phyloP scores from a whole-genome alignment of 2,797 vertebrate genomes.

The Sebastes reedi region DNA sequence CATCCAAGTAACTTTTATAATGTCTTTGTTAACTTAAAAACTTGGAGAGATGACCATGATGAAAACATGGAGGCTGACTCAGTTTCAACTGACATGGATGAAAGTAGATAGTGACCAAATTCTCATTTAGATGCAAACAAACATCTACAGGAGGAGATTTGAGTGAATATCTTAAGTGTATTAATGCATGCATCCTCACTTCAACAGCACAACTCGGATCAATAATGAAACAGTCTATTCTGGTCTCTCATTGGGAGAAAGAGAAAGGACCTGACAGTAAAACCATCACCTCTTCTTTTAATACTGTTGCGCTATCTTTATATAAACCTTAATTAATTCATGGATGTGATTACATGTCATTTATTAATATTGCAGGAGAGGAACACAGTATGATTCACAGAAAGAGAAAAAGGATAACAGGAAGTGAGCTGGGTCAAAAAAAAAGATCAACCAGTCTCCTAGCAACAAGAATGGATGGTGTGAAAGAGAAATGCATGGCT shows the following conservation, averaged over 20 bases:
- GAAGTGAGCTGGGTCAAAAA: conserved; percentile 48
- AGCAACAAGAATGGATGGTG: conserved; percentile 73
- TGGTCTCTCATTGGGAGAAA: neutral
- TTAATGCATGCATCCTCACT: neutral
- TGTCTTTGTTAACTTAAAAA: neutral
- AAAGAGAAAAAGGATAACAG: conserved; percentile 47
- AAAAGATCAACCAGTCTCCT: conserved; percentile 71
- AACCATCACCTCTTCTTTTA: neutral
- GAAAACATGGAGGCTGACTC: neutral
- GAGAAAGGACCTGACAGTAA: neutral
- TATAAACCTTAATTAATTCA: neutral
- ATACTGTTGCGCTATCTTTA: neutral
- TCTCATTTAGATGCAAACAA: neutral
- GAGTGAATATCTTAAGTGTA: neutral
- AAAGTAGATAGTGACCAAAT: neutral
- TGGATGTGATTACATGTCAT: neutral
- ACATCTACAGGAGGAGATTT: neutral
- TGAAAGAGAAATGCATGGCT: conserved; percentile 62
- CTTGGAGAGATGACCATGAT: neutral
- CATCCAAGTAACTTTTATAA: neutral
- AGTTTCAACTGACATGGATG: neutral
- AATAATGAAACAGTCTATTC: conserved; percentile 23
- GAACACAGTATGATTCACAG: conserved; percentile 23
- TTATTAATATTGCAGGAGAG: conserved; percentile 8
- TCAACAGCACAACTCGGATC: conserved; percentile 3